Base-by-base conservation (phyloP, 2,797 vertebrate species). In the Lacerta viridis region DNA sequence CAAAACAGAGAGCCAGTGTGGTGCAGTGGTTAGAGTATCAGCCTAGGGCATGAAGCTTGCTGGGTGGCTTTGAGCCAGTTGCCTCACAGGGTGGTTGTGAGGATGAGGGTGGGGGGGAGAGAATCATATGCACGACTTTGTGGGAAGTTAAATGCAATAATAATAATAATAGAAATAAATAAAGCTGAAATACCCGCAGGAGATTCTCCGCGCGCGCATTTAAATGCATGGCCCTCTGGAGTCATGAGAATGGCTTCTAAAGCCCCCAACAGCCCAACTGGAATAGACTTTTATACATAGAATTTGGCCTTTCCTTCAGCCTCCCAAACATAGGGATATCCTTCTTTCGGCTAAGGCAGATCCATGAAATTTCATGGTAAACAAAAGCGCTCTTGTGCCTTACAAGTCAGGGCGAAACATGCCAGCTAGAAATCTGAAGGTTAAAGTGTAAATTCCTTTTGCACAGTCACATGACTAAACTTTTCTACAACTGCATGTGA, bases 371-470 rank as follows among this genome's bases (percentile, higher is more conserved):
- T 85, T 86, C 71, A 69, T 69, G 79, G 64, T 68, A 81, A 89
- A 89, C 88, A 89, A 89, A 89, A 82, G 78, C n/a, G 2, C 27
- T 86, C 84, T 86, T 89, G 88, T 89, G 36, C 50, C 29, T 36
- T 81, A 81, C n/a, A 7, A 75, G 61, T 41, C 61, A 50, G 27
- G 61, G 71, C 29, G 15, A 77, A 89, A 55, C 43, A 76, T 25
- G 59, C 84, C 79, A 75, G 33, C 78, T 76, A 69, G 11, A 86
- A 55, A 89, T 50, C 79, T 76, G 84, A 86, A 82, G 84, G 88
- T 89, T 86, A 89, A 85, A 82, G 77, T 86, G 78, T 81, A 89
- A 66, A 89, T 89, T 89, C 84, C 83, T 85, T 86, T 89, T 76
- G 43, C 71, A 41, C 46, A 55, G 71, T 69, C 71, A 17, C 71